phyloP scores from a whole-genome alignment of 92 coral and sea anemone genomes.

The Epizoanthus illoricatus region DNA sequence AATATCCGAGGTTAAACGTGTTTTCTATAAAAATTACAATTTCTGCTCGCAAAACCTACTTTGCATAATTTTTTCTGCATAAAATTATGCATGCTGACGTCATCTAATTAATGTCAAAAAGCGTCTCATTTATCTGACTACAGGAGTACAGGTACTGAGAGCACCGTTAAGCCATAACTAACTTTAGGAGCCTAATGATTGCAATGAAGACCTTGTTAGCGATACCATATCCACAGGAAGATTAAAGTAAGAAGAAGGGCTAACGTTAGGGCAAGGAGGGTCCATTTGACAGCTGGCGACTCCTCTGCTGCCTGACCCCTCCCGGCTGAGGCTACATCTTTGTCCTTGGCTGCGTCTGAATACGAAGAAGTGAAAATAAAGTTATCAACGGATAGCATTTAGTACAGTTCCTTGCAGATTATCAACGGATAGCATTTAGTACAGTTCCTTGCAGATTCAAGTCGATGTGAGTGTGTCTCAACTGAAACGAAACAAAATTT shows the following conservation, averaged over 20 bases:
- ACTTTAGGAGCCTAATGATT: no score
- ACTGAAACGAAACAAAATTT: no score
- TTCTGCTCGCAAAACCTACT: no score
- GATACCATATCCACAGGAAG: constrained; percentile 78
- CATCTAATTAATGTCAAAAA: no score
- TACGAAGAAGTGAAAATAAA: background rate
- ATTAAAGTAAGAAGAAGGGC: constrained; percentile 54
- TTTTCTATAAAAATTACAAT: no score
- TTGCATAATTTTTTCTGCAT: no score
- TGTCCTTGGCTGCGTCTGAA: constrained; percentile 10
- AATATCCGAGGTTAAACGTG: no score
- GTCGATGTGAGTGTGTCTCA: no score
- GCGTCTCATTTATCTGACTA: no score
- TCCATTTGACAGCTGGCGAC: constrained; percentile 60
- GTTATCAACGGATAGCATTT: background rate
- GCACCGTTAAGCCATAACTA: no score
- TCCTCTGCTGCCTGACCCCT: constrained; percentile 42
- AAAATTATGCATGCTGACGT: no score
- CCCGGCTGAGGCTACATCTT: constrained; percentile 22
- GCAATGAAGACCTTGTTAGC: constrained; percentile 27
- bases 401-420: background rate
- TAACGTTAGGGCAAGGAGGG: constrained; percentile 55
- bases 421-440: background rate
- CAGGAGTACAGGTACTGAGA: no score
- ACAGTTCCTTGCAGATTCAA: background rate